These are phyloP conservation scores for Collichthys lucidus DNA, from an alignment of 2,113 vertebrate genomes.

Conservation along the genomic window DNA sequence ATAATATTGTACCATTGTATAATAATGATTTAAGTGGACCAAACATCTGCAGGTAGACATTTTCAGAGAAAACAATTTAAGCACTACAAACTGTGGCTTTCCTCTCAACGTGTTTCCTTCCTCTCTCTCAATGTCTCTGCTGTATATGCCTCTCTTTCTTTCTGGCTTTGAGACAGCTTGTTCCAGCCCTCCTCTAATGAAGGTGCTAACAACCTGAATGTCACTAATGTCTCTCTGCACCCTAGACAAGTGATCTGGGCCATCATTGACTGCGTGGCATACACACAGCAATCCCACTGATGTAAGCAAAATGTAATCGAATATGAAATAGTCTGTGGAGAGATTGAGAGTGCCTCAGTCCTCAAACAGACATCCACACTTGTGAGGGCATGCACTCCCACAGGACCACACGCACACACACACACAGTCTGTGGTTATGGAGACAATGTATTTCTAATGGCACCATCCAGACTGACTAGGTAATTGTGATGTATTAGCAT, in stretches of 20 bases:
- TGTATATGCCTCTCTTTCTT: not conserved
- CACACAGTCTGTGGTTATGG: slow-evolving; percentile 58
- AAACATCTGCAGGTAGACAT: slow-evolving; percentile 9
- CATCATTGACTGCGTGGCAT: slow-evolving; percentile 67
- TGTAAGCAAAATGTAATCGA: slow-evolving; percentile 71
- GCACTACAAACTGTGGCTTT: not conserved
- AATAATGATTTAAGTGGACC: not conserved
- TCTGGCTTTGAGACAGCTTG: not conserved
- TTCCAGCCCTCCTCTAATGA: slow-evolving; percentile 42
- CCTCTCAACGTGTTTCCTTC: not conserved
- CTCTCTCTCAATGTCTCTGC: not conserved
- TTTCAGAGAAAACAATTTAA: slow-evolving; percentile 11
- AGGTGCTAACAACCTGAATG: slow-evolving; percentile 66
- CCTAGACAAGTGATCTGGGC: slow-evolving; percentile 57
- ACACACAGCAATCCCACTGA: slow-evolving; percentile 58
- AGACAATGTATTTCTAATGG: slow-evolving; percentile 76
- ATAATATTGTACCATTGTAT: not conserved
- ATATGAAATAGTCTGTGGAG: slow-evolving; percentile 69
- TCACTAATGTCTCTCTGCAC: slow-evolving; percentile 42
- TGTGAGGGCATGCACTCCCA: slow-evolving; percentile 15
- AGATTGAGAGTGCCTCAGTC: slow-evolving; percentile 52
- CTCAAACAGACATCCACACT: slow-evolving; percentile 56
- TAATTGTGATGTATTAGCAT: slow-evolving; percentile 80
- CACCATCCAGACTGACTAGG: slow-evolving; percentile 67
- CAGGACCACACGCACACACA: not conserved